These are phyloP conservation scores for Salticus scenicus DNA, from an alignment of 2,888 invertebrate species.

Conservation along the genomic window DNA sequence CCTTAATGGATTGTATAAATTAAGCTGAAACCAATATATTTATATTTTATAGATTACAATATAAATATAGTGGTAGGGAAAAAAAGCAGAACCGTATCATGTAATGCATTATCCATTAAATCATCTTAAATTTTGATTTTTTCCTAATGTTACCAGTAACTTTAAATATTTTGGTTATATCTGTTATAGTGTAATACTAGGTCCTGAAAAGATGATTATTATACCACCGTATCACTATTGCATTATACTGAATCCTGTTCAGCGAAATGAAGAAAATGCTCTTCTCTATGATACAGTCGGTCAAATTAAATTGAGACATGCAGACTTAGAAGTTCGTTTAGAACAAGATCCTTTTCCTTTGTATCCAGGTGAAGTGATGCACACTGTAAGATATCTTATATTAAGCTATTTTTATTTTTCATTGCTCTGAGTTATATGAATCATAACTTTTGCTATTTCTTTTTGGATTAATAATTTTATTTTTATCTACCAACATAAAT, in stretches of 20 bases:
- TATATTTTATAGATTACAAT: too few relatives aligned
- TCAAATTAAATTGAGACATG: slow-evolving; percentile 77
- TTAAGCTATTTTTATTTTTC: neutral
- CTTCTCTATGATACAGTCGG: slow-evolving; percentile 76
- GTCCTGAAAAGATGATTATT: slow-evolving; percentile 77
- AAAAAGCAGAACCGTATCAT: too few relatives aligned
- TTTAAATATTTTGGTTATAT: too few relatives aligned
- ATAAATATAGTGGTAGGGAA: too few relatives aligned
- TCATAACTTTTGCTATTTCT: neutral
- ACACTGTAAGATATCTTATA: slow-evolving; percentile 50
- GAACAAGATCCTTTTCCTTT: slow-evolving; percentile 78
- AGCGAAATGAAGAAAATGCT: slow-evolving; percentile 74
- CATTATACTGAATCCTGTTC: slow-evolving; percentile 77
- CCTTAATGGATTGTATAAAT: too few relatives aligned
- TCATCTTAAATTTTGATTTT: too few relatives aligned
- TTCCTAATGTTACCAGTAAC: too few relatives aligned
- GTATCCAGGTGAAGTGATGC: slow-evolving; percentile 77
- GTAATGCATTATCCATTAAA: too few relatives aligned
- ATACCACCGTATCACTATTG: slow-evolving; percentile 78
- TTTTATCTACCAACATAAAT: too few relatives aligned
- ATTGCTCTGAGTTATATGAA: neutral
- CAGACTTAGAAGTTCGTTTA: slow-evolving; percentile 78
- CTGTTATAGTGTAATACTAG: slow-evolving; percentile 75
- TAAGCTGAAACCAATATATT: too few relatives aligned
- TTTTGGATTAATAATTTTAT: neutral